Base-by-base conservation (phyloP, 92 coral and sea anemone species). In the Desmophyllum pertusum region DNA sequence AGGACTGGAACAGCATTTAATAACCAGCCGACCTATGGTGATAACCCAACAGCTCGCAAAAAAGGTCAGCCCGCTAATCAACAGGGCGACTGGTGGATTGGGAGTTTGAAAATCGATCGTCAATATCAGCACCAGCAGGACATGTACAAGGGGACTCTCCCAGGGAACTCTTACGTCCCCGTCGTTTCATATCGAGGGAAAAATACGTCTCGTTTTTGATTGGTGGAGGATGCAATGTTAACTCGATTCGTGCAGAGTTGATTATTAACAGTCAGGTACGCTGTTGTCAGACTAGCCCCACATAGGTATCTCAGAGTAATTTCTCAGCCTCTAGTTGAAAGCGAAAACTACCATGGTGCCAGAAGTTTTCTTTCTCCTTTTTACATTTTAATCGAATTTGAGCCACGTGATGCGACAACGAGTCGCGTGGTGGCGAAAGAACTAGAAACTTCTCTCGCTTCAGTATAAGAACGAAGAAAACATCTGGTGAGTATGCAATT, bases 101-200 rank as follows among this genome's bases (percentile, higher is more conserved):
- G 93, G 21, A 84, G 90, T 6, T 3, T 46, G 88, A 90, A 41
- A 66, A 86, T 41, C 80, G 93, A 10, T 86, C 90, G 68, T 69
- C 67, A 21, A 29, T 83, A 63, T 72, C 87, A 9, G 6, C 18
- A 18, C 64, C 88, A 3, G 89, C 87, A 25, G 93, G 90, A 5
- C 35, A 37, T 1, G 29, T 19, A 4, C 84, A 87, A 70, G 89
- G 89, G 5, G 94, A 90, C 62, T 50, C 35, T 23, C 86, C n/a
- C 70, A 78, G 31, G 91, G 94, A 17, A 83, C 91, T 3, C 76
- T 90, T 70, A 90, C 94, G 19, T 87, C 94, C 46, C 94, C 89
- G n/a, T n/a, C 41, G 36, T 90, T 90, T 55, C 29, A 66, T 13
- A 78, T 78, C 70, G 37, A 43, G 21, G 93, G 93, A 0, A 62